Evolutionary conservation across 2,888 invertebrate genomes (phyloP), one percentile per base, ranked within the genome.

Genomic region (Ariolimax columbianus): DNA sequence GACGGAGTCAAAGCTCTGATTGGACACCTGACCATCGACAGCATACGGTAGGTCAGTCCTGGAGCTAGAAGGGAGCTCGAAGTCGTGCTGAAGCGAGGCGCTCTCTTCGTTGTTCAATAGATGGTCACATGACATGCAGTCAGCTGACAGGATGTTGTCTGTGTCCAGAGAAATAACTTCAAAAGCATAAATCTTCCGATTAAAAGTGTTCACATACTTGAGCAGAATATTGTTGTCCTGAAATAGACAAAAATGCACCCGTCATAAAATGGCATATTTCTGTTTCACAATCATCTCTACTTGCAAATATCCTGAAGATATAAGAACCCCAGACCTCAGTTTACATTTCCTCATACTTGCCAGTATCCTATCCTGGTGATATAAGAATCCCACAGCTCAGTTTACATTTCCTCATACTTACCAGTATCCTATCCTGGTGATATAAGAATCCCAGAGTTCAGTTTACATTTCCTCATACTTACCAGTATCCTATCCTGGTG

Each of bases 151-250:
- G 51, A 47, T 23, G 79, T 51, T 51, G 38, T 30, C 26, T 55
- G 73, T 11, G 19, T 83, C 36, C 63, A 73, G 17, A 88, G 87
- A 38, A 88, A 89, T 80, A 89, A 94, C 91, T 84, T 94, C 92
- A 90, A 94, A 94, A 59, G 94, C 94, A 88, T 94, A 94, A 33
- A 94, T 88, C 68, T 89, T 90, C 80, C 94, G 88, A 33, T 91
- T 90, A 9, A 90, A 94, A 88, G 95, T 95, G 87, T 95, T 95
- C 75, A 96, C 94, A 91, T 95, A 95, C 83, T 95, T 94, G 86
- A 96, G 92, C 85, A 95, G 93, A 72, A 94, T 94, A 89, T 95
- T 95, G 89, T 95, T 95, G 90, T 95, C 95, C 95, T 95, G 90
- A 40, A 80, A 59, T 51, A 33, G 66, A 66, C 33, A 17, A 66